These are phyloP conservation scores for Temnopleurus reevesii DNA, from an alignment of 53 echinoderm and acorn worm genomes.

Conservation along the genomic window DNA sequence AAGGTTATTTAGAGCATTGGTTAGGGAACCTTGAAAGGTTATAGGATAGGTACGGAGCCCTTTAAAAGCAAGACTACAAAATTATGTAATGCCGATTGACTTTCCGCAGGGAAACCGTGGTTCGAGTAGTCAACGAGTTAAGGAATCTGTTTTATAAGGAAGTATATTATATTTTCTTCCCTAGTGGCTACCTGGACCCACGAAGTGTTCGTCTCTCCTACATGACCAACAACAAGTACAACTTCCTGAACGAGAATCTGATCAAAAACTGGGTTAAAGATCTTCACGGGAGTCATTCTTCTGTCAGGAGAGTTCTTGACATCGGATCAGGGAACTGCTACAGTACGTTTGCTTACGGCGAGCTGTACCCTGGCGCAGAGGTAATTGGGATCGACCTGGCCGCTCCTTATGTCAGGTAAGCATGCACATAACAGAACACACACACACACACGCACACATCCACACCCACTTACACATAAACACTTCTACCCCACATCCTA, in stretches of 20 bases:
- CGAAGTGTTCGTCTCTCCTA: constrained; percentile 68
- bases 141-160: too few relatives aligned
- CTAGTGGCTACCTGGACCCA: constrained; percentile 68
- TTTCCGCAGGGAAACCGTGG: too few relatives aligned
- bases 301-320: constrained; percentile 62
- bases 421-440: too few relatives aligned
- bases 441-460: too few relatives aligned
- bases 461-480: too few relatives aligned
- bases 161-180: background rate
- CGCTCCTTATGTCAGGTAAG: constrained; percentile 71
- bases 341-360: constrained; percentile 58
- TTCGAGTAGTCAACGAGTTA: too few relatives aligned
- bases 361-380: constrained; percentile 67
- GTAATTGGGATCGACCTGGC: constrained; percentile 73
- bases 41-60: too few relatives aligned
- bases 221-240: constrained; percentile 72
- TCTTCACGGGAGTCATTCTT: constrained; percentile 56
- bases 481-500: too few relatives aligned
- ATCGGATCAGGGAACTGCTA: constrained; percentile 71
- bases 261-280: constrained; percentile 59
- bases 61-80: too few relatives aligned
- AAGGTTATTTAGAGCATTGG: too few relatives aligned
- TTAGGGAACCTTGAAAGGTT: too few relatives aligned
- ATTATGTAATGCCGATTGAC: too few relatives aligned
- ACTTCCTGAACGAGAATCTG: constrained; percentile 61